These are phyloP conservation scores for Diplazon laetatorius DNA, from an alignment of 2,888 invertebrate species.

Conservation along the genomic window DNA sequence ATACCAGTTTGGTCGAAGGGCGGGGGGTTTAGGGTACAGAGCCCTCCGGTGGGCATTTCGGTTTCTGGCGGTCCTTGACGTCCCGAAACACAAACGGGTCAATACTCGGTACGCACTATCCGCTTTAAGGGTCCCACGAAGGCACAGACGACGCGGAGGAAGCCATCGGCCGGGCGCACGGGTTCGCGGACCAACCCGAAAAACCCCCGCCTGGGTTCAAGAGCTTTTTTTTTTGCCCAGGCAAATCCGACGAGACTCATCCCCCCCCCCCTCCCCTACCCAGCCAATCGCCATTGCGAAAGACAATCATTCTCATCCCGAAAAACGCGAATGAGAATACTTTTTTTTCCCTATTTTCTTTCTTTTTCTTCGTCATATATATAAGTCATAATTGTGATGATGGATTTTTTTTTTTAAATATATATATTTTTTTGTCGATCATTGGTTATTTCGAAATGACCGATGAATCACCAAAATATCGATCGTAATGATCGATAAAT, in stretches of 20 bases:
- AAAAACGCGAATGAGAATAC: too few species aligned
- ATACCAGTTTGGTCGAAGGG: conserved; percentile 75
- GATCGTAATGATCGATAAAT: too few species aligned
- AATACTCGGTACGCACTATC: conserved; percentile 79
- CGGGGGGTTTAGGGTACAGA: too few species aligned
- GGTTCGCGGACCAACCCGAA: not conserved
- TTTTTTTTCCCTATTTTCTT: too few species aligned
- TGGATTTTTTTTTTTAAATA: too few species aligned
- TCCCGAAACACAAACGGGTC: conserved; percentile 76
- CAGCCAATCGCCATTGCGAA: not conserved
- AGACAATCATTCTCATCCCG: too few species aligned
- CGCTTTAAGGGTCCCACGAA: conserved; percentile 78
- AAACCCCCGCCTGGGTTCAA: not conserved
- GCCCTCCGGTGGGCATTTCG: conserved; percentile 42
- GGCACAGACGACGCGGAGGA: conserved; percentile 70
- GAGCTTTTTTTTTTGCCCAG: conserved; percentile 7
- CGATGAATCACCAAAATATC: too few species aligned
- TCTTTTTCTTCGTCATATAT: too few species aligned
- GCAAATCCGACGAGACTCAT: not conserved
- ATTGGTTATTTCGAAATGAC: too few species aligned
- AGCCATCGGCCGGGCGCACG: conserved; percentile 63
- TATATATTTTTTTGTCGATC: too few species aligned
- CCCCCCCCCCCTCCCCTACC: not conserved
- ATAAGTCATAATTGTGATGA: too few species aligned
- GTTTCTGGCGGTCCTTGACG: conserved; percentile 38